phyloP scores from a whole-genome alignment of 2,888 invertebrate species.

The Drosophila phalerata region DNA sequence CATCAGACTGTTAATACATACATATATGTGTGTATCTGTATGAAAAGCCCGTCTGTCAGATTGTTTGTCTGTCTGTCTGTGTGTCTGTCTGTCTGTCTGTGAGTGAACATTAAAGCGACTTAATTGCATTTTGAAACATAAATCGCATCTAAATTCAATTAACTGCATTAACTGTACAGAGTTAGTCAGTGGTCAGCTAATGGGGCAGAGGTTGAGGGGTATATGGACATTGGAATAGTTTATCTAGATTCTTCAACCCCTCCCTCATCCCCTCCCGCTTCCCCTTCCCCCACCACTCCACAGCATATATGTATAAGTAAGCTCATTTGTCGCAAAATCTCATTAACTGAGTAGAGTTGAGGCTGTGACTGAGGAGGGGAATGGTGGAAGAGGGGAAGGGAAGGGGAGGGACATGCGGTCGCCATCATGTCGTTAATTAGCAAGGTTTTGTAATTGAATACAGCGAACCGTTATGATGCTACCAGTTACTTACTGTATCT shows the following conservation, averaged over 20 bases:
- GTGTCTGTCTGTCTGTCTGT: neutral
- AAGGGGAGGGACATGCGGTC: conserved; percentile 20
- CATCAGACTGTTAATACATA: conserved; percentile 21
- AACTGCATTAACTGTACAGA: conserved; percentile 60
- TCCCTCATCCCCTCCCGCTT: neutral
- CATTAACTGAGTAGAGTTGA: conserved; percentile 56
- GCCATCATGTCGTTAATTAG: conserved; percentile 64
- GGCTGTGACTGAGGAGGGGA: neutral
- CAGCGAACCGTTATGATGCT: conserved; percentile 37
- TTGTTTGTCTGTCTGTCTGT: neutral
- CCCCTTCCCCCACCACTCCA: neutral
- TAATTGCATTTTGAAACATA: conserved; percentile 67
- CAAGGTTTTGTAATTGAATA: conserved; percentile 68
- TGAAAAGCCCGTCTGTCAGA: no score
- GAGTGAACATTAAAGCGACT: conserved; percentile 40
- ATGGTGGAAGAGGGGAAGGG: no score
- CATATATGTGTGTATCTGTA: neutral
- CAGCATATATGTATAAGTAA: conserved; percentile 32
- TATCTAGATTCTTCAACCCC: neutral
- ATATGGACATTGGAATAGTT: neutral
- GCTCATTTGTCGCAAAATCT: conserved; percentile 71
- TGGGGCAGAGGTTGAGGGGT: neutral
- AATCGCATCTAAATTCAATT: conserved; percentile 73
- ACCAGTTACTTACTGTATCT: conserved; percentile 8
- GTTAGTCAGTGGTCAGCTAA: conserved; percentile 10